Evolutionary conservation across 2,888 invertebrate genomes (phyloP).

Genomic region (Vesta saturnalis): DNA sequence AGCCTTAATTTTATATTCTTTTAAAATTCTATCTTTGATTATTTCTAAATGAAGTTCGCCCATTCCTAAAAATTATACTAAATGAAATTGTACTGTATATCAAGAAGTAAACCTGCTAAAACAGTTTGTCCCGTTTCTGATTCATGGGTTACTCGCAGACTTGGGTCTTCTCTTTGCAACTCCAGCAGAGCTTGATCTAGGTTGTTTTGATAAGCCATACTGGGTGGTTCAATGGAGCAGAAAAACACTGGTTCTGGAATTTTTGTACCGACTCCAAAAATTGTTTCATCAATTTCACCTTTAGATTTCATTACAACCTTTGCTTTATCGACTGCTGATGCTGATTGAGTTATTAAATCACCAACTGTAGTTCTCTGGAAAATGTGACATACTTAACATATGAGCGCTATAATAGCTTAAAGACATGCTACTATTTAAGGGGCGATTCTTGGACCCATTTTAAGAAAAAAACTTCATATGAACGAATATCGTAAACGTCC

Average conservation of each 20-base stretch:
- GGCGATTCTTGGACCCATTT: too few relatives aligned
- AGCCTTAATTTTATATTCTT: constrained; percentile 91
- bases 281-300: constrained; percentile 55
- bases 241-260: constrained; percentile 96
- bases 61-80: constrained; percentile 83
- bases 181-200: constrained; percentile 84
- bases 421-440: too few relatives aligned
- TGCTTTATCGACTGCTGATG: constrained; percentile 68
- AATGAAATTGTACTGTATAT: not conserved
- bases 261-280: constrained; percentile 68
- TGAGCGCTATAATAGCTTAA: too few relatives aligned
- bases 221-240: constrained; percentile 94
- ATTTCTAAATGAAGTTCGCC: constrained; percentile 97
- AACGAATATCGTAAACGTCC: too few relatives aligned
- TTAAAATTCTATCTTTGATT: constrained; percentile 85
- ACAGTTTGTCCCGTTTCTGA: constrained; percentile 88
- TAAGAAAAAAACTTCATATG: too few relatives aligned
- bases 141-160: constrained; percentile 79
- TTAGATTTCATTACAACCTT: constrained; percentile 61
- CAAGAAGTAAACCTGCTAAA: constrained; percentile 69
- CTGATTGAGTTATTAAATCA: constrained; percentile 75
- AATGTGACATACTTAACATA: not conserved
- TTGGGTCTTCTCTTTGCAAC: constrained; percentile 91
- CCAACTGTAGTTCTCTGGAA: constrained; percentile 75
- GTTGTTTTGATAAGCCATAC: constrained; percentile 75